phyloP scores from a whole-genome alignment of 2,888 invertebrate genomes.

The Sphaerophoria rueppellii region DNA sequence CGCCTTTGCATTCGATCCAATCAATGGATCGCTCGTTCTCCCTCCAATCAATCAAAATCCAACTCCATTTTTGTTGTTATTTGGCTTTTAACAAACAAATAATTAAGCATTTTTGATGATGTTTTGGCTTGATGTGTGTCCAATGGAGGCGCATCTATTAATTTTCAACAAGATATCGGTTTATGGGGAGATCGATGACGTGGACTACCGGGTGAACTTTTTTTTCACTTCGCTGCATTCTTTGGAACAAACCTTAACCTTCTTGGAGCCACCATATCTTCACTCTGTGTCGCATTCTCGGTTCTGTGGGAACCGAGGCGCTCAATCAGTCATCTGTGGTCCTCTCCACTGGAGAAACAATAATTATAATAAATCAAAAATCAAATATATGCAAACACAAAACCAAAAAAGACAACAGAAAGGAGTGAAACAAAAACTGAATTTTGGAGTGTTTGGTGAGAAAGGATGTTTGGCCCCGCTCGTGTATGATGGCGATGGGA shows the following conservation, averaged over 20 bases:
- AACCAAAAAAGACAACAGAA: constrained; percentile 38
- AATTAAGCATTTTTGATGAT: constrained; percentile 67
- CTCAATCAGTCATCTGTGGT: constrained; percentile 61
- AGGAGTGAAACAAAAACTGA: constrained; percentile 26
- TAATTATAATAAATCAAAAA: constrained; percentile 61
- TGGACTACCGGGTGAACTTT: constrained; percentile 67
- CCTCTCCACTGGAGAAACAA: constrained; percentile 46
- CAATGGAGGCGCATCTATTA: constrained; percentile 59
- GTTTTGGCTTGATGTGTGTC: constrained; percentile 55
- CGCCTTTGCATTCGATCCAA: constrained; percentile 25
- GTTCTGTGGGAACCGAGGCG: constrained; percentile 35
- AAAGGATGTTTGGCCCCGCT: constrained; percentile 56
- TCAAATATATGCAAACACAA: background rate
- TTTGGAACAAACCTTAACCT: constrained; percentile 18
- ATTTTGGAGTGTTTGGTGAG: constrained; percentile 25
- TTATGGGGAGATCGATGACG: constrained; percentile 42
- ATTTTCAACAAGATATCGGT: constrained; percentile 60
- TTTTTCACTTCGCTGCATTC: constrained; percentile 9
- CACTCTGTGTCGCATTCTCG: constrained; percentile 55
- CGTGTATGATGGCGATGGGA: constrained; percentile 60
- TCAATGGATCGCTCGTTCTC: constrained; percentile 34
- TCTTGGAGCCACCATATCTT: constrained; percentile 33
- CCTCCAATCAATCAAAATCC: constrained; percentile 68
- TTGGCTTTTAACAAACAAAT: constrained; percentile 37
- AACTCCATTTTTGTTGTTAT: constrained; percentile 23